Conservation (phyloP, 2,888 invertebrate genomes). For the Aleiodes leptofemur region DNA sequence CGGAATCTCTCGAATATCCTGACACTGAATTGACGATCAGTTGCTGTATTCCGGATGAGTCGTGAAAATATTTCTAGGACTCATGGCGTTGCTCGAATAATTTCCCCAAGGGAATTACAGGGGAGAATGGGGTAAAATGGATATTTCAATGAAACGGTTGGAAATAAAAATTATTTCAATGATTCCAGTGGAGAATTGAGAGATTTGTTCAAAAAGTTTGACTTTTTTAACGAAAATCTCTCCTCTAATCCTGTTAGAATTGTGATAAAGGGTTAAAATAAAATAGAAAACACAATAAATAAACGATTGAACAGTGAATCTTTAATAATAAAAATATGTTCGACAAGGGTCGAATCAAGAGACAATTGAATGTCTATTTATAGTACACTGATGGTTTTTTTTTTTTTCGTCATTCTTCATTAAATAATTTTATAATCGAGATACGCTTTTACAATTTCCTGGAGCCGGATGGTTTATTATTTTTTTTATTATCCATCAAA, state of each 20-base stretch:
- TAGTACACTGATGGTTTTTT: constrained; percentile 38
- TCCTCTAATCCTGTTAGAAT: neutral
- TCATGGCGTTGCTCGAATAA: neutral
- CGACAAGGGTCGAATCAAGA: constrained; percentile 61
- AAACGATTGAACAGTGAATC: constrained; percentile 74
- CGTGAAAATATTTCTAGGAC: constrained; percentile 49
- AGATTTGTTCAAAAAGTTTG: neutral
- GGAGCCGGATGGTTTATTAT: constrained; percentile 9
- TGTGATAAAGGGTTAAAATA: constrained; percentile 4
- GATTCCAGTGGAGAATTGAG: neutral
- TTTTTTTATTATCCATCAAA: neutral
- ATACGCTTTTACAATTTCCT: constrained; percentile 32
- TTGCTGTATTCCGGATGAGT: constrained; percentile 64
- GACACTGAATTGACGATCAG: constrained; percentile 10
- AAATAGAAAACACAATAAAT: constrained; percentile 45
- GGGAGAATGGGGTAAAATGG: neutral
- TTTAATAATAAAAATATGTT: constrained; percentile 75
- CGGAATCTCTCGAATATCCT: constrained; percentile 42
- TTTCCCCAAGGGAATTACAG: neutral
- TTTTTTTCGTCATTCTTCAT: constrained; percentile 24
- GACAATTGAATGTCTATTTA: constrained; percentile 36
- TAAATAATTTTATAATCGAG: constrained; percentile 34
- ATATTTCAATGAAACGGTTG: neutral
- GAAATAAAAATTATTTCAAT: neutral
- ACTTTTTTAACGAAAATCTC: neutral